Evolutionary conservation across 2,888 invertebrate genomes (phyloP).

Genomic region (Netelia melanura): DNA sequence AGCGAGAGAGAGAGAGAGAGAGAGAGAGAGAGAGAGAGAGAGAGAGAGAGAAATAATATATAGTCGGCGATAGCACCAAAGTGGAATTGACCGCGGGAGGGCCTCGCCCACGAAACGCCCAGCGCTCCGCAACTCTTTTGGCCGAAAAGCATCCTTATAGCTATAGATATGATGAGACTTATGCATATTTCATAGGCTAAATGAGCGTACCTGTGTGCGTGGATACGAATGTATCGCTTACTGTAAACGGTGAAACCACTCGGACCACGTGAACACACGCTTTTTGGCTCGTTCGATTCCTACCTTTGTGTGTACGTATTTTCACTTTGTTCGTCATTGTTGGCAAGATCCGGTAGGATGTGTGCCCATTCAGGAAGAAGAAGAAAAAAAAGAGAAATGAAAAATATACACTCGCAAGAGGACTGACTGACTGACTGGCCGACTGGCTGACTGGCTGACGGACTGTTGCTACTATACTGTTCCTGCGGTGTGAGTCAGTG

Average conservation of each 20-base stretch:
- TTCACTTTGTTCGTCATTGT: slow-evolving; percentile 58
- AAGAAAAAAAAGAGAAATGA: background rate
- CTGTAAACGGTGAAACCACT: slow-evolving; percentile 42
- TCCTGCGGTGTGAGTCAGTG: slow-evolving; percentile 1
- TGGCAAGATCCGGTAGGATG: slow-evolving; percentile 65
- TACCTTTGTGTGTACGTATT: slow-evolving; percentile 44
- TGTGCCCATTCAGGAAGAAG: slow-evolving; percentile 50
- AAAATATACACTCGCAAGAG: background rate
- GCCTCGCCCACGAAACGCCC: slow-evolving; percentile 63
- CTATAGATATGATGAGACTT: slow-evolving; percentile 15
- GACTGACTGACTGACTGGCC: background rate
- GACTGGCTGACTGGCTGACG: slow-evolving; percentile 11
- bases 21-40: too few relatives aligned
- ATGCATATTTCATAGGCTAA: background rate
- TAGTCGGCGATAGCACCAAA: slow-evolving; percentile 6
- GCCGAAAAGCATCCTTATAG: background rate
- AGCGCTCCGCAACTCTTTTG: slow-evolving; percentile 52
- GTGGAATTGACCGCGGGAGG: slow-evolving; percentile 53
- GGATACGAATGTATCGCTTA: slow-evolving; percentile 12
- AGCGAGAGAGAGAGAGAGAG: too few relatives aligned
- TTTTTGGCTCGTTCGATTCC: slow-evolving; percentile 53
- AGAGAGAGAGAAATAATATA: background rate
- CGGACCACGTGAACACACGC: slow-evolving; percentile 36
- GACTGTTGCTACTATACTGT: slow-evolving; percentile 23
- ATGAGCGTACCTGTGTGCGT: background rate